These are phyloP conservation scores for Lithophane leautieri DNA, from an alignment of 2,888 invertebrate genomes.

Conservation along the genomic window DNA sequence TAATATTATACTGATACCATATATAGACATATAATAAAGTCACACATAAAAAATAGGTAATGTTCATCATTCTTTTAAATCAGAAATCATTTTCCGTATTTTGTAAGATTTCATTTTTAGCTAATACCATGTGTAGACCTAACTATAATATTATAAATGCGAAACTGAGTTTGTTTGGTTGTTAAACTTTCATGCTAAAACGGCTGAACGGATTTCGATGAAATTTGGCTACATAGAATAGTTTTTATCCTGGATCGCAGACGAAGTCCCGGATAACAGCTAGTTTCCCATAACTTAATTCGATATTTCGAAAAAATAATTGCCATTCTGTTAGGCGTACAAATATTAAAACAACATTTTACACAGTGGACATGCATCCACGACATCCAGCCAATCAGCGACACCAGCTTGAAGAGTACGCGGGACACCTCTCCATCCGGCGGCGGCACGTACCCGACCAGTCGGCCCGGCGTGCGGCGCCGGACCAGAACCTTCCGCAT, in stretches of 20 bases:
- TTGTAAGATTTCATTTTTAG: not conserved
- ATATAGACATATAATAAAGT: too few relatives aligned
- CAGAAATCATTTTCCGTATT: not conserved
- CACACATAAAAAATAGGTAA: not conserved
- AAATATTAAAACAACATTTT: not conserved
- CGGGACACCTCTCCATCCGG: constrained; percentile 70
- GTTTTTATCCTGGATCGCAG: too few relatives aligned
- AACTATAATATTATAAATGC: too few relatives aligned
- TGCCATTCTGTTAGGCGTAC: not conserved
- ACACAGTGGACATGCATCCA: constrained; percentile 97
- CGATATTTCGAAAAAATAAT: not conserved
- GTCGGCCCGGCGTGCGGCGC: constrained; percentile 62
- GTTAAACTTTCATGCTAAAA: too few relatives aligned
- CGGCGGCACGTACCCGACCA: constrained; percentile 50
- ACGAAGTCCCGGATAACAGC: too few relatives aligned
- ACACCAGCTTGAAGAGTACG: constrained; percentile 72
- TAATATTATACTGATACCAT: too few relatives aligned
- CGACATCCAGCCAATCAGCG: constrained; percentile 94
- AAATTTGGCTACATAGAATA: too few relatives aligned
- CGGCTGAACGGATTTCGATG: too few relatives aligned
- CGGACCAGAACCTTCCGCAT: constrained; percentile 65
- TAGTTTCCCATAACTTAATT: not conserved
- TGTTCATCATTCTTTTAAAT: not conserved
- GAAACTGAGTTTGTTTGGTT: too few relatives aligned
- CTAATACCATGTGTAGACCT: not conserved